Evolutionary conservation across 2,113 vertebrate species (phyloP).

Genomic region (Pholis gunnellus): DNA sequence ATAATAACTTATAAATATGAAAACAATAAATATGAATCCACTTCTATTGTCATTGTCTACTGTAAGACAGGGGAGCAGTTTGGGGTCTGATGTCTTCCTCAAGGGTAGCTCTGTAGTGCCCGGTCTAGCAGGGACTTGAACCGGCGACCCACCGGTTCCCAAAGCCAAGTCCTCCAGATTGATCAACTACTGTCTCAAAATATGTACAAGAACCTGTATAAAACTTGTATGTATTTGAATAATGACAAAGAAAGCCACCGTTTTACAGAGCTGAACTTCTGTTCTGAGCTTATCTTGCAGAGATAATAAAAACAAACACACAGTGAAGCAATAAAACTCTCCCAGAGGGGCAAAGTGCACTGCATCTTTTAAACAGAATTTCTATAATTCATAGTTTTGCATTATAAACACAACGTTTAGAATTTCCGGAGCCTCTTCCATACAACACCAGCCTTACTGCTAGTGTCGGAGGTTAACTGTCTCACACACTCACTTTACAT

Average conservation of each 20-base stretch:
- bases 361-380: not conserved
- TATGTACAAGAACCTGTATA: too few relatives aligned
- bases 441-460: not conserved
- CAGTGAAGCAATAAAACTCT: not conserved
- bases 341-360: not conserved
- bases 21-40: too few relatives aligned
- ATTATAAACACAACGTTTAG: not conserved
- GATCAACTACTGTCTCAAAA: too few relatives aligned
- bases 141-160: too few relatives aligned
- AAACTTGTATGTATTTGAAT: not conserved
- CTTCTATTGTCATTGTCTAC: too few relatives aligned
- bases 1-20: too few relatives aligned
- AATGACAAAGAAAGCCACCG: not conserved
- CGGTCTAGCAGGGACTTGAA: too few relatives aligned
- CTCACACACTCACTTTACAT: slow-evolving; percentile 15
- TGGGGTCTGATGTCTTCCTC: too few relatives aligned
- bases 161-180: too few relatives aligned
- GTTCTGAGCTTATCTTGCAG: not conserved
- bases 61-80: too few relatives aligned
- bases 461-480: slow-evolving; percentile 22
- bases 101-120: too few relatives aligned
- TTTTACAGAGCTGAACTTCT: not conserved
- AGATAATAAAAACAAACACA: not conserved
- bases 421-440: not conserved
- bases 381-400: not conserved